phyloP scores from a whole-genome alignment of 2,113 vertebrate genomes.

The Tringa solitaria region DNA sequence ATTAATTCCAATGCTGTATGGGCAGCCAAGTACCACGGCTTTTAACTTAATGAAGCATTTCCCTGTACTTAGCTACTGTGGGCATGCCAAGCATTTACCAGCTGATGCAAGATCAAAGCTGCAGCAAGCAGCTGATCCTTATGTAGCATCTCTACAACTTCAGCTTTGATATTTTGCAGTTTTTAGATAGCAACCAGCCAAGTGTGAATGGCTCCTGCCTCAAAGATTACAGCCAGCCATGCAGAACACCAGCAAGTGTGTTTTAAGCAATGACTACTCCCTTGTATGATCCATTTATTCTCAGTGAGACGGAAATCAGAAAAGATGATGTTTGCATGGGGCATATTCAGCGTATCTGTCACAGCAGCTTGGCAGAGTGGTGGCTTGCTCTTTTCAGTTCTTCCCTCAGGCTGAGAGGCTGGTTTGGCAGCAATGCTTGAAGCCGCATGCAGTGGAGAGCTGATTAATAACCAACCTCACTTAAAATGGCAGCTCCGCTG shows the following conservation, averaged over 20 bases:
- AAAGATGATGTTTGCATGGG: background rate
- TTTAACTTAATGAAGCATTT: conserved; percentile 28
- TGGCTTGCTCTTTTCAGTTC: background rate
- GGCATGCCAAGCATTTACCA: background rate
- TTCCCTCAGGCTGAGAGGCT: background rate
- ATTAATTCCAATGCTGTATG: background rate
- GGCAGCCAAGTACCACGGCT: background rate
- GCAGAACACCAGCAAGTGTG: background rate
- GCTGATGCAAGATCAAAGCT: background rate
- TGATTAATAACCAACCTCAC: conserved; percentile 24
- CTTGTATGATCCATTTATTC: background rate
- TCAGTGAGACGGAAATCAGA: background rate
- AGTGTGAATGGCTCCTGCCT: background rate
- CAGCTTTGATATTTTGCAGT: background rate
- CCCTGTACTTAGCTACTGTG: background rate
- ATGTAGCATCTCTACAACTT: background rate
- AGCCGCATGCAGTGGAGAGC: background rate
- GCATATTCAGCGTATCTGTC: background rate
- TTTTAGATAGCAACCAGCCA: background rate
- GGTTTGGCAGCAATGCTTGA: background rate
- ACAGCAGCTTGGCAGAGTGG: background rate
- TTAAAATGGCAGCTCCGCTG: background rate
- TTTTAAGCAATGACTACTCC: background rate
- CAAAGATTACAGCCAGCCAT: background rate
- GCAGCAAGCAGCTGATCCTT: background rate